Conservation (phyloP, 2,888 invertebrate species). For the Buathra laborator region DNA sequence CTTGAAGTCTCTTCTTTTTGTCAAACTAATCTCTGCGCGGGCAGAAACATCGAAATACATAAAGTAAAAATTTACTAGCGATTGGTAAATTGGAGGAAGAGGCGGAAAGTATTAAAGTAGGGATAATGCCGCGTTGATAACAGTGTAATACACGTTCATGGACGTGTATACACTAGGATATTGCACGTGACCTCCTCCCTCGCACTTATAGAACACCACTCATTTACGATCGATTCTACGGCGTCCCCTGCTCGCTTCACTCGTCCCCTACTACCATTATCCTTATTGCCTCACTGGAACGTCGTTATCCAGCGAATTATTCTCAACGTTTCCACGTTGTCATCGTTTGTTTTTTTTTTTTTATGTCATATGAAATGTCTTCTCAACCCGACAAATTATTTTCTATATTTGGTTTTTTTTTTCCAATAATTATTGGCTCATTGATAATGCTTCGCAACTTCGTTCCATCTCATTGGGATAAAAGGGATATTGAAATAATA, state of each 20-base stretch:
- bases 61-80: neutral
- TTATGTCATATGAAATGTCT: neutral
- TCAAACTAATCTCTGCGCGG: neutral
- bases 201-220: conserved; percentile 34
- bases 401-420: neutral
- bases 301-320: conserved; percentile 37
- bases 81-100: conserved; percentile 7
- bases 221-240: conserved; percentile 35
- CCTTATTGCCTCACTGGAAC: conserved; percentile 65
- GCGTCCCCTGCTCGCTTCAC: conserved; percentile 6
- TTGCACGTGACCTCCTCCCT: conserved; percentile 26
- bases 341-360: neutral
- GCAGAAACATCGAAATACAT: neutral
- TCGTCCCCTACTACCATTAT: conserved; percentile 55
- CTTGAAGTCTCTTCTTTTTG: conserved; percentile 15
- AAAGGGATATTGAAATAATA: neutral
- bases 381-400: neutral
- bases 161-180: neutral
- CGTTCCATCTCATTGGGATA: neutral
- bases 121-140: no score
- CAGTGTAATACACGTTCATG: neutral
- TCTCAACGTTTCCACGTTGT: conserved; percentile 8
- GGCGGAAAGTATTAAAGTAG: neutral
- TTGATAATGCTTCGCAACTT: neutral
- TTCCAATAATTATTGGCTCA: neutral